Conservation (phyloP, 2,888 invertebrate species). For the Eucera pruinosa region DNA sequence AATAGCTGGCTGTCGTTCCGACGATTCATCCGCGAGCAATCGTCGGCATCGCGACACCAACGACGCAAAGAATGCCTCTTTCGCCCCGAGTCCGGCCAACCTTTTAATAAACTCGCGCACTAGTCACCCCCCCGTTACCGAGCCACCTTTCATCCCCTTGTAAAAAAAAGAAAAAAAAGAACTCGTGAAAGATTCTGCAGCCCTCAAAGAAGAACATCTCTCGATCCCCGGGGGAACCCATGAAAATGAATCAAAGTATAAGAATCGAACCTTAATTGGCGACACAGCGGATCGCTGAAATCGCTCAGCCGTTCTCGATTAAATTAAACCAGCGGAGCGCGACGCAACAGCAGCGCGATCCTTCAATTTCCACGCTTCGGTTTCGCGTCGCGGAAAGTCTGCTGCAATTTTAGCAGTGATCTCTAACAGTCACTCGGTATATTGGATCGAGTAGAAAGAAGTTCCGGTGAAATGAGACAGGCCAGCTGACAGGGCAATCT, state of each 20-base stretch:
- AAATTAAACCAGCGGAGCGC: too few relatives aligned
- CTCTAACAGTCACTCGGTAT: neutral
- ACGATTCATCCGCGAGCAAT: conserved; percentile 68
- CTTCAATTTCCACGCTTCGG: too few relatives aligned
- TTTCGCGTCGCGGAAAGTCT: too few relatives aligned
- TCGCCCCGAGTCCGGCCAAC: conserved; percentile 23
- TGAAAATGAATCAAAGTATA: conserved; percentile 60
- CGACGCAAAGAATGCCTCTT: conserved; percentile 57
- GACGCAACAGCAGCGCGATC: too few relatives aligned
- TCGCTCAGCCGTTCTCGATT: conserved; percentile 77
- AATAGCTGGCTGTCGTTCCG: conserved; percentile 61
- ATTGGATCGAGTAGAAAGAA: neutral
- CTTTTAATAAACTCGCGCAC: conserved; percentile 54
- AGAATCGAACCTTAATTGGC: conserved; percentile 66
- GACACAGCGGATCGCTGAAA: conserved; percentile 72
- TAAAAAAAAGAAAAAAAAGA: neutral
- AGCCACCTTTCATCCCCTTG: conserved; percentile 3
- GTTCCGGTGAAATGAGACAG: neutral
- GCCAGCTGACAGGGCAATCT: conserved; percentile 17
- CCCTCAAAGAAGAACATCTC: neutral
- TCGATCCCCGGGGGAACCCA: neutral
- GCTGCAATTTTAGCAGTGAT: neutral
- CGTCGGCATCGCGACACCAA: conserved; percentile 8
- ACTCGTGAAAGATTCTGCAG: conserved; percentile 2
- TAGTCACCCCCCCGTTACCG: neutral